A percentile compares a stretch with the other conserved stretches of the same genome.
Evolutionary conservation across 92 coral and sea anemone species (phyloP).

Genomic region (Nematostella vectensis): DNA sequence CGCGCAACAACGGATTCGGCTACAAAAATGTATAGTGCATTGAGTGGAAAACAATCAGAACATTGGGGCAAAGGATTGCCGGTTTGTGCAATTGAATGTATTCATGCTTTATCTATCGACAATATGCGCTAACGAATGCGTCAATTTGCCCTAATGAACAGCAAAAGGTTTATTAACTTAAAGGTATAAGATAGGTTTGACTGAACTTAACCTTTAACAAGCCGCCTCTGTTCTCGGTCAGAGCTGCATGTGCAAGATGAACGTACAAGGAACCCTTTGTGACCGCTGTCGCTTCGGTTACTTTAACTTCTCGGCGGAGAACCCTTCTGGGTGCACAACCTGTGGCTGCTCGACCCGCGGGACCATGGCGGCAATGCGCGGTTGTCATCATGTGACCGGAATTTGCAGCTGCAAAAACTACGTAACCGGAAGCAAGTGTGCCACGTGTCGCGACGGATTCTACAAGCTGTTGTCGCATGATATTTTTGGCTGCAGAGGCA

Average conservation of each 20-base stretch:
- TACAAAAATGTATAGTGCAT: too few relatives aligned
- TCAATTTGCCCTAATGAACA: too few relatives aligned
- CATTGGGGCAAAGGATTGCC: too few relatives aligned
- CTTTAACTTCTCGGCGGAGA: constrained; percentile 63
- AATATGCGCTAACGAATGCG: too few relatives aligned
- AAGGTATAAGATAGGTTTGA: too few relatives aligned
- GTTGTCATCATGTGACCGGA: constrained; percentile 62
- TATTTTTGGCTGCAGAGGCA: constrained; percentile 84
- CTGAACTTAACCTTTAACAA: too few relatives aligned
- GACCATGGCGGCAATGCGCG: constrained; percentile 65
- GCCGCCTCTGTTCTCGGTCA: neutral
- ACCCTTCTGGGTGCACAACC: constrained; percentile 63
- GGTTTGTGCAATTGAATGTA: too few relatives aligned
- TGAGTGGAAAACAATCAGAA: too few relatives aligned
- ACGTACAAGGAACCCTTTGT: constrained; percentile 68
- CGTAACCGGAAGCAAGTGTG: constrained; percentile 68
- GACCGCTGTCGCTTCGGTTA: constrained; percentile 62
- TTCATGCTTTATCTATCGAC: too few relatives aligned
- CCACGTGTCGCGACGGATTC: constrained; percentile 63
- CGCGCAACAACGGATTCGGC: too few relatives aligned
- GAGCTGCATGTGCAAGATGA: constrained; percentile 61
- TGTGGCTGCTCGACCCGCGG: constrained; percentile 72
- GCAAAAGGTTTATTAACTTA: too few relatives aligned
- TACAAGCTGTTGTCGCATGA: constrained; percentile 51
- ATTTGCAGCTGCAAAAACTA: constrained; percentile 69